Base-by-base conservation (phyloP, 2,113 vertebrate genomes). In the Argyrosomus japonicus region DNA sequence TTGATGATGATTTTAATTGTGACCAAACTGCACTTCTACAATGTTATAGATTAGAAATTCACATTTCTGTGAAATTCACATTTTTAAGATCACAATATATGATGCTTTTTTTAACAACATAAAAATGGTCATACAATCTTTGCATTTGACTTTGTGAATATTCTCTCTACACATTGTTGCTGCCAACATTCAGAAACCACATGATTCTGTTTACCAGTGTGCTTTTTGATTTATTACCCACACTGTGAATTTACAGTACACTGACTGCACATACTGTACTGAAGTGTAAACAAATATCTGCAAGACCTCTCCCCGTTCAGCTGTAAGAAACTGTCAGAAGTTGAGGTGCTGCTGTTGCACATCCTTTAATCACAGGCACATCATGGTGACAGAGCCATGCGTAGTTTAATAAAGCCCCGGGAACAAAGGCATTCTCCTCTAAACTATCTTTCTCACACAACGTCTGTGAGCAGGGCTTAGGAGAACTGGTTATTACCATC, bases 311-410 rank as follows among this genome's bases (percentile, higher is more conserved):
- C 40, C 85, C n/a, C 1, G 17, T 70, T 88, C 63, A 32, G 73
- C 81, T 86, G 63, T 6, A 60, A 84, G 73, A 29, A 62, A 58
- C 57, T 82, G 86, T 87, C 77, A 87, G 53, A 86, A 82, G 70
- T 83, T 84, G 87, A 88, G 79, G 68, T 36, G 61, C 57, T 51
- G 51, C 17, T 74, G 81, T 60, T 84, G 68, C 60, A 53, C 72
- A 53, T 79, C 81, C 77, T 91, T 88, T 91, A 91, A 92, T 94
- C 89, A 90, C 81, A 75, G 70, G 27, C 69, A 48, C 85, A 83
- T 91, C 83, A 86, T 57, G 62, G 77, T 89, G 89, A 90, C 91
- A 89, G 77, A 83, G 81, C 69, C 40, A 32, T 81, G 75, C 85
- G 80, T 74, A 62, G 83, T 89, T 87, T 87, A 91, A 91, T 92